Evolutionary conservation across 2,888 invertebrate genomes (phyloP).

Genomic region (Barypeithes pellucidus): DNA sequence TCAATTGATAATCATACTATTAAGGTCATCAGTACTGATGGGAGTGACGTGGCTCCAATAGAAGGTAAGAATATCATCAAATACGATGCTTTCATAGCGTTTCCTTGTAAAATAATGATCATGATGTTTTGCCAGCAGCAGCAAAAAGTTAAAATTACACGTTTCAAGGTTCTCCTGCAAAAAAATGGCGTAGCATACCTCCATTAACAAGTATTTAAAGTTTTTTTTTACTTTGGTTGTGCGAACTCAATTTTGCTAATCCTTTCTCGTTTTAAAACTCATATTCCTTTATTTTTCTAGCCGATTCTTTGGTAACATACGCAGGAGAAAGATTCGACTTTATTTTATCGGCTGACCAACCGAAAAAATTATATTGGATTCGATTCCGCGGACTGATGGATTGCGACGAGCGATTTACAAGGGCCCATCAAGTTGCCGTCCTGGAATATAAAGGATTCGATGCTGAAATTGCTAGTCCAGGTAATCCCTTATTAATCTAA

Average conservation of each 20-base stretch:
- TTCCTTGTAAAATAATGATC: too few relatives aligned
- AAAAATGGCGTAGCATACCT: conserved; percentile 2
- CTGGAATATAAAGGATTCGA: conserved; percentile 78
- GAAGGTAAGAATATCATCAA: conserved; percentile 73
- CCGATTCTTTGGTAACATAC: conserved; percentile 77
- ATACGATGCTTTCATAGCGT: too few relatives aligned
- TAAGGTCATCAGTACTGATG: conserved; percentile 85
- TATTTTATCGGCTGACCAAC: conserved; percentile 81
- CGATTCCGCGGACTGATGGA: conserved; percentile 90
- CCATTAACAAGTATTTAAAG: neutral
- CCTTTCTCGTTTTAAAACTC: neutral
- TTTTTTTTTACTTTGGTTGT: too few relatives aligned
- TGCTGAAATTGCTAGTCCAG: conserved; percentile 67
- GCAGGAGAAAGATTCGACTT: conserved; percentile 94
- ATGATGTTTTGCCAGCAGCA: too few relatives aligned
- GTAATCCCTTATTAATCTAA: conserved; percentile 16
- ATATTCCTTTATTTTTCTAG: conserved; percentile 47
- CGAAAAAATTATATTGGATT: conserved; percentile 83
- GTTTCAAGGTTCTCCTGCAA: neutral
- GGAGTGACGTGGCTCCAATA: conserved; percentile 83
- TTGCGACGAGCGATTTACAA: conserved; percentile 82
- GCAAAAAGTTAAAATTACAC: neutral
- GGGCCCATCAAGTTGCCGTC: conserved; percentile 79
- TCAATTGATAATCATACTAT: conserved; percentile 89
- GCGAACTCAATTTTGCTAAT: too few relatives aligned